These are phyloP conservation scores for Machaerirhynchus nigripectus DNA, from an alignment of 2,113 vertebrate species.

Conservation along the genomic window DNA sequence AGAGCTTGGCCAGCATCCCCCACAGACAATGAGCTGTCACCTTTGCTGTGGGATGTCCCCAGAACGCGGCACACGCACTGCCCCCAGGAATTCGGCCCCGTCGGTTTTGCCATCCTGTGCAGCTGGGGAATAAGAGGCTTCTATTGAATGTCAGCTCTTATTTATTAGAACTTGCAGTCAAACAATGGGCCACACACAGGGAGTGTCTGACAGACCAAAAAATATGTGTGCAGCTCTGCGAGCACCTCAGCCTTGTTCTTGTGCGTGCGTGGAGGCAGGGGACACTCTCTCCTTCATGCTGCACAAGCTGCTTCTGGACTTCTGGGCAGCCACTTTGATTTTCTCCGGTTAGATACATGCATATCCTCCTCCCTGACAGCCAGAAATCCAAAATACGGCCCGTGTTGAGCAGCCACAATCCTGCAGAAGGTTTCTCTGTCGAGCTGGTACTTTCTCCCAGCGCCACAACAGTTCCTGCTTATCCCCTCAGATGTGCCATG, in stretches of 20 bases:
- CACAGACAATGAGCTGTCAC: background rate
- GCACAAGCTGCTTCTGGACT: background rate
- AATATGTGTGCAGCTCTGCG: background rate
- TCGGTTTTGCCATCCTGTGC: background rate
- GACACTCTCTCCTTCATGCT: constrained; percentile 8
- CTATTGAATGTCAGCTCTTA: constrained; percentile 57
- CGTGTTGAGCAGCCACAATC: background rate
- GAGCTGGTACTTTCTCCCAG: background rate
- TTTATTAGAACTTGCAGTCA: constrained; percentile 59
- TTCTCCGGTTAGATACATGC: background rate
- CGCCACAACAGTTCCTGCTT: background rate
- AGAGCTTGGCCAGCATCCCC: background rate
- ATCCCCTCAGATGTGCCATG: background rate
- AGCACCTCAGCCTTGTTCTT: constrained; percentile 37
- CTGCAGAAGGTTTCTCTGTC: background rate
- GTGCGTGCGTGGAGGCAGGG: background rate
- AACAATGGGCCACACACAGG: constrained; percentile 66
- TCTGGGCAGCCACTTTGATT: background rate
- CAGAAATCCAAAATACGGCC: background rate
- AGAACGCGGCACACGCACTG: background rate
- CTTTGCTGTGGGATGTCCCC: background rate
- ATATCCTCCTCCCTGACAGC: background rate
- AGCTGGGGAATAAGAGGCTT: constrained; percentile 30
- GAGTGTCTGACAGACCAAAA: background rate
- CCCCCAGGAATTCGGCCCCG: background rate